Base-by-base conservation (phyloP, 2,888 invertebrate species). In the Sesamia inferens region DNA sequence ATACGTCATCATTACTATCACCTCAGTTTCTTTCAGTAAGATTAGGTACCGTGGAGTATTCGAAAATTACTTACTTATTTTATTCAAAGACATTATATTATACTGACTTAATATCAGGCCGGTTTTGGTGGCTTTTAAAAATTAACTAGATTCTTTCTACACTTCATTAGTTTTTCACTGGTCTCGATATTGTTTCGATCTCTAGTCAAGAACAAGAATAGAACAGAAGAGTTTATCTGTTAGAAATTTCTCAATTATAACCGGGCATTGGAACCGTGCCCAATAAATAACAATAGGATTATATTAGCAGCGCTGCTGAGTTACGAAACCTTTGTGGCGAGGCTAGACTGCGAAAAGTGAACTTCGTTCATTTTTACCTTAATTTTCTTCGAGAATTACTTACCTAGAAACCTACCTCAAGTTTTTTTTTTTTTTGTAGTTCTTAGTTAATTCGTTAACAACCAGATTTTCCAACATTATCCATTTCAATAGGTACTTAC, bases 241-340 rank as follows among this genome's bases (percentile, higher is more conserved):
- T 80, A 55, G 70, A 74, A 74, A 79, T 63, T 74, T 83, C 83
- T 71, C 75, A 81, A 81, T 81, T 79, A 81, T 74, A 74, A 81
- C 73, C 51, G 63, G 59, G 71, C 61, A 70, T 85, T 76, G 76
- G 79, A 79, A 81, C 64, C 64, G 68, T 79, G 81, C 83, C 81
- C 80, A 79, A 79, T 79, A 79, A 77, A 75, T 67, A 70, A 73
- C 74, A 73, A 78, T 62, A 79, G 71, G 64, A 74, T 71, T 83
- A 54, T 75, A 76, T 71, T 72, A 66, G 51, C 71, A 74, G 65
- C 71, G 69, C 66, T 62, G 55, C 22, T 54, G 63, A 59, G 68
- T 79, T 70, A 55, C 51, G 80, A 83, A 83, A 83, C 70, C 64
- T 71, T 67, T 70, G 47, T 39, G 16, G 22, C 22, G 57, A 67